These are phyloP conservation scores for Zhengitettix transpicula DNA, from an alignment of 2,888 invertebrate species.

Conservation along the genomic window DNA sequence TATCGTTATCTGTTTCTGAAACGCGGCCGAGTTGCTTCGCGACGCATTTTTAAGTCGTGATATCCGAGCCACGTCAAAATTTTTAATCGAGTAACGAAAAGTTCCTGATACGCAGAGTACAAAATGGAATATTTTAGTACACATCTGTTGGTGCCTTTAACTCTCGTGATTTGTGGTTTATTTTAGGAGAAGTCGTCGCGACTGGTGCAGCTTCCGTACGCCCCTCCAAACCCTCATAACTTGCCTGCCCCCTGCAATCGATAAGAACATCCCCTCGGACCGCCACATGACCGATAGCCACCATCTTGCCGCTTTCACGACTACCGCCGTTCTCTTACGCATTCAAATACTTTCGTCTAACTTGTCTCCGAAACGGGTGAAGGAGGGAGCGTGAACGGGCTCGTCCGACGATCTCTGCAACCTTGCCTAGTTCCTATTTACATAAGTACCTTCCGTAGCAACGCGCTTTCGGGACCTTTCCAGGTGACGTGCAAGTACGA, in stretches of 20 bases:
- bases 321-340: too few species aligned
- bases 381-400: too few species aligned
- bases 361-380: too few species aligned
- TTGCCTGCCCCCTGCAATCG: slow-evolving; percentile 13
- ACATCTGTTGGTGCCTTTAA: slow-evolving; percentile 8
- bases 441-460: too few species aligned
- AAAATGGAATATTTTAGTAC: slow-evolving; percentile 3
- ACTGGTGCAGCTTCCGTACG: background rate
- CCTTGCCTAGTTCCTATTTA: too few species aligned
- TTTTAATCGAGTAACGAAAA: slow-evolving; percentile 7
- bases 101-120: slow-evolving; percentile 10
- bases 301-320: slow-evolving; percentile 9
- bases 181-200: background rate
- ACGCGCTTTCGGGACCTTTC: too few species aligned
- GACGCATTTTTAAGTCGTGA: background rate
- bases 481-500: too few species aligned
- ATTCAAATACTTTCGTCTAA: too few species aligned
- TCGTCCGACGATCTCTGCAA: too few species aligned
- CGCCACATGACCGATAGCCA: slow-evolving; percentile 9
- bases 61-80: slow-evolving; percentile 3
- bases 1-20: background rate
- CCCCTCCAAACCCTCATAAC: slow-evolving; percentile 10
- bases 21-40: background rate
- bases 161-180: background rate
- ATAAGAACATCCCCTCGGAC: slow-evolving; percentile 10